Evolutionary conservation across 2,888 invertebrate species (phyloP), one percentile per base, ranked within the genome.

Genomic region (Eristalis intricaria): DNA sequence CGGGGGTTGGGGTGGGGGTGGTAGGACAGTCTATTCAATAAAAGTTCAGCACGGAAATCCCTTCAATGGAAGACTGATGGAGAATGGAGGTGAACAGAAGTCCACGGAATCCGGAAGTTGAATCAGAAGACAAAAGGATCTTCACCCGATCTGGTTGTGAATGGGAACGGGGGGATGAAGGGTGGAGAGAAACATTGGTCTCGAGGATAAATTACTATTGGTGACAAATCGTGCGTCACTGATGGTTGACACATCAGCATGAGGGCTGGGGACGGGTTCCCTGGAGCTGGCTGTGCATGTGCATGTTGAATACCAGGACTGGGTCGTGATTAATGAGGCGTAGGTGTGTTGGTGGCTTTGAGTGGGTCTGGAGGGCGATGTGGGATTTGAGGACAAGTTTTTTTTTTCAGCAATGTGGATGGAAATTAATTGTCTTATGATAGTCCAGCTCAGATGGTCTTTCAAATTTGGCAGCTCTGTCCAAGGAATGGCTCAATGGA

Each of bases 221-320:
- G 84, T 84, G 84, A 87, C 87, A 87, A 87, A 84, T 87, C 79
- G 84, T 84, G 87, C 84, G 69, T 84, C 83, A 83, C 79, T 86
- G 86, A 83, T 58, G 78, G 83, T 78, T 86, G 77, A 82, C 82
- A 82, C 71, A 68, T 73, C 29, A 73, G 38, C 43, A 58, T 7
- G 43, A 1, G 11, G 19, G 3, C 7, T n/a, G 43, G 8, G 50
- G n/a, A 8, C 1, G 19, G 2, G 19, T 8, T 50, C 19, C 19
- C 43, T 19, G n/a, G 7, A 4, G 43, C 7, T 7, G 8, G 2
- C 1, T 1, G 0, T 43, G 50, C 50, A 43, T 43, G 43, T 43
- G 43, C 15, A 43, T 43, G 43, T 15, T n/a, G 2, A 43, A 15
- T 15, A 43, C 43, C n/a, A 43, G 43, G 15, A 43, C n/a, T 15